Conservation (phyloP, 2,113 vertebrate genomes). For the Xiphophorus maculatus region DNA sequence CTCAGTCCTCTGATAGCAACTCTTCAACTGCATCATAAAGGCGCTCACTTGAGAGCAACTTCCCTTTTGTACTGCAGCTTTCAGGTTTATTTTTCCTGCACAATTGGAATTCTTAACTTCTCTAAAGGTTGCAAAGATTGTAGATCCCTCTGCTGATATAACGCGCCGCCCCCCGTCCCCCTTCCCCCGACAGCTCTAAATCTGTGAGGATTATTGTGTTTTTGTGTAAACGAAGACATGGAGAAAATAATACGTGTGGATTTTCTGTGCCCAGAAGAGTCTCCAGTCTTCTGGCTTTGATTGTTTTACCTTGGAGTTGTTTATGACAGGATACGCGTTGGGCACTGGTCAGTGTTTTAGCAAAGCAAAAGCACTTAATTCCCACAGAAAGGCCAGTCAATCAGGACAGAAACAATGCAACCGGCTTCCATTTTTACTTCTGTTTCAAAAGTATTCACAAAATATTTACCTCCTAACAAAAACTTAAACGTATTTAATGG, state of each 20-base stretch:
- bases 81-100: conserved; percentile 72
- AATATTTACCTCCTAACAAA: background rate
- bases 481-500: background rate
- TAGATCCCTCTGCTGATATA: conserved; percentile 67
- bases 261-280: conserved; percentile 36
- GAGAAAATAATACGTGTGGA: conserved; percentile 67
- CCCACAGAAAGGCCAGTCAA: conserved; percentile 48
- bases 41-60: conserved; percentile 32
- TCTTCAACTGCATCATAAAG: conserved; percentile 44
- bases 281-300: conserved; percentile 40
- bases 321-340: conserved; percentile 54
- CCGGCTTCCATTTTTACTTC: conserved; percentile 26
- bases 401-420: conserved; percentile 45
- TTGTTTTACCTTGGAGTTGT: conserved; percentile 53
- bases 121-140: conserved; percentile 48
- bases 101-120: conserved; percentile 70
- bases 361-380: conserved; percentile 24
- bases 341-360: conserved; percentile 30
- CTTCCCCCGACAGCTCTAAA: conserved; percentile 27
- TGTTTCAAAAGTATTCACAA: background rate
- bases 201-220: conserved; percentile 69
- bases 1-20: conserved; percentile 39
- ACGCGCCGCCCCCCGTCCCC: conserved; percentile 27
- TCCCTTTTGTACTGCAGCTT: conserved; percentile 66
- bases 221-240: conserved; percentile 63